Evolutionary conservation across 2,888 invertebrate species (phyloP), one percentile per base, ranked within the genome.

Genomic region (Nineta flava): DNA sequence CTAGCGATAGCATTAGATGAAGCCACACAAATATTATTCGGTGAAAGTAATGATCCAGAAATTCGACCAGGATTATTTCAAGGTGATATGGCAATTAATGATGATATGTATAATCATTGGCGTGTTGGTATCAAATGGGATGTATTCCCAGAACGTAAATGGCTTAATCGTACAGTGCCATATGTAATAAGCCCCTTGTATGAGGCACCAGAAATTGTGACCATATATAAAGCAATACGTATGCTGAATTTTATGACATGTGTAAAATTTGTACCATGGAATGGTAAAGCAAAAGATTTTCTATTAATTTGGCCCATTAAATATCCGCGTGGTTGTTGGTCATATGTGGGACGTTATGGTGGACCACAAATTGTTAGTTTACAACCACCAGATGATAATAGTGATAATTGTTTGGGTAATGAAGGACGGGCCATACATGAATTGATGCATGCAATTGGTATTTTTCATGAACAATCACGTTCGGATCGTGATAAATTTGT

Each of bases 351-450:
- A 1, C 70, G 76, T 56, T 74, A 74, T 41, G 86, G 87, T 0
- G 86, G 86, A 0, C 73, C 78, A 10, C 87, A 87, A 64, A 73
- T 83, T 3, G 71, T 87, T 0, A 80, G 83, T 1, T 65, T 87
- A 41, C 77, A 80, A 60, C 69, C 74, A 1, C 80, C 81, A 0
- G 77, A 80, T 55, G 64, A 68, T 10, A 69, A 60, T 2, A 76
- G 79, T 13, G 72, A 74, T 0, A 79, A 81, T 53, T 82, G 81
- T 60, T 69, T 81, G 44, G 79, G 78, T 42, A 73, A 66, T 31
- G 77, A 79, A 59, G 83, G 86, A 1, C 73, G 82, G 53, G 79
- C 85, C n/a, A 77, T 86, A 55, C 87, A 87, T 62, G 87, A 87
- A 63, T 64, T 87, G 34, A 78, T 87, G 76, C 87, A 87, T 59